These are phyloP conservation scores for Cinclus mexicanus DNA, from an alignment of 2,113 vertebrate species.

Conservation along the genomic window DNA sequence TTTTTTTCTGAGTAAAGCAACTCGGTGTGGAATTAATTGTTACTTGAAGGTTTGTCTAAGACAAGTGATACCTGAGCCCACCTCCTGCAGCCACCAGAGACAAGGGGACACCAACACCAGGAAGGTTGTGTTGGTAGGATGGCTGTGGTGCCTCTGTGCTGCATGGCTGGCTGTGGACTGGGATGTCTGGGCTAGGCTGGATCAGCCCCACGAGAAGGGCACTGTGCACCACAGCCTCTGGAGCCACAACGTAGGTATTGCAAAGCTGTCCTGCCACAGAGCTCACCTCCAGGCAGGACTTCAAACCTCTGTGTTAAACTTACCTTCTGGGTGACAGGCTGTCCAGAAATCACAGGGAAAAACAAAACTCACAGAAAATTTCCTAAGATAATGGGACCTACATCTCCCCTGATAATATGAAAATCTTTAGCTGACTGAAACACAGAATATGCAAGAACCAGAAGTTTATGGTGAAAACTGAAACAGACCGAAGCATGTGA, in stretches of 20 bases:
- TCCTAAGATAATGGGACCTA: background rate
- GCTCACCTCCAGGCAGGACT: background rate
- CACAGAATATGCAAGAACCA: background rate
- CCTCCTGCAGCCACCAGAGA: background rate
- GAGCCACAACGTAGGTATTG: rapidly evolving
- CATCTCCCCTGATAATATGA: no score
- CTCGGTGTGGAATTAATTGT: background rate
- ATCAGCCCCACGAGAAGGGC: background rate
- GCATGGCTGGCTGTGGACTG: background rate
- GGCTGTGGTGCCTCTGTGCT: background rate
- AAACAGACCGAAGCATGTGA: background rate
- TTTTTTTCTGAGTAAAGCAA: background rate
- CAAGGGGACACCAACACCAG: background rate
- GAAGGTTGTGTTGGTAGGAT: background rate
- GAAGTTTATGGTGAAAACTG: background rate
- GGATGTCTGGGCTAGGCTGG: background rate
- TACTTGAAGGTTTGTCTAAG: background rate
- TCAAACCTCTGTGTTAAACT: background rate
- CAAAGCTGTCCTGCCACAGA: background rate
- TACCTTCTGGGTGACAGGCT: background rate
- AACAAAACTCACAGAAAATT: background rate
- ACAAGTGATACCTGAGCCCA: background rate
- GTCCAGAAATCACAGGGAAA: background rate
- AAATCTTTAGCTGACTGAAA: background rate
- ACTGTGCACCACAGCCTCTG: background rate